phyloP scores from a whole-genome alignment of 2,113 vertebrate genomes.

The Campylorhamphus procurvoides region DNA sequence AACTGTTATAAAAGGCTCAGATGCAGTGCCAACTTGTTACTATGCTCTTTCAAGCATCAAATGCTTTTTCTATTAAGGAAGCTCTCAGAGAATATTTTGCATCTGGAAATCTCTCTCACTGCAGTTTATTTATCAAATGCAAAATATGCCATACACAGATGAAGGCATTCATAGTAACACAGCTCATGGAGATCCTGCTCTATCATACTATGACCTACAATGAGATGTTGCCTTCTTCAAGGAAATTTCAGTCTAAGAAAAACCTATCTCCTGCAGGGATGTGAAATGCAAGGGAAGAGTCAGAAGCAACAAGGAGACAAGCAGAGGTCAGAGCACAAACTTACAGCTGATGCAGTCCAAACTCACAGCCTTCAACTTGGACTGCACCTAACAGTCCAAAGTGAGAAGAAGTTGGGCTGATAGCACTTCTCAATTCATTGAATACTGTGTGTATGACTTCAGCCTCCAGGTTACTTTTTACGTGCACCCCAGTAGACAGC shows the following conservation, averaged over 20 bases:
- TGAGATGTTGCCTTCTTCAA: neutral
- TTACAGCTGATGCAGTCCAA: neutral
- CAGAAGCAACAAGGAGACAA: neutral
- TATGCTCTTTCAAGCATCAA: constrained; percentile 34
- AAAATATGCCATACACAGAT: neutral
- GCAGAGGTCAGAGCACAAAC: neutral
- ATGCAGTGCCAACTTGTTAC: constrained; percentile 54
- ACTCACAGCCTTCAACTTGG: neutral
- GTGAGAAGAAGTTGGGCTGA: neutral
- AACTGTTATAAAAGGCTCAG: constrained; percentile 61
- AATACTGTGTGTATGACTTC: neutral
- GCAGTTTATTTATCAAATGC: neutral
- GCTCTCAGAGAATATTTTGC: neutral
- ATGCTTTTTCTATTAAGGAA: constrained; percentile 45
- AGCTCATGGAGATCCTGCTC: neutral
- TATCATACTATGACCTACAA: neutral
- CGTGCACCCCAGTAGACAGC: neutral
- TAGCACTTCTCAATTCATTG: neutral
- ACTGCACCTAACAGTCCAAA: neutral
- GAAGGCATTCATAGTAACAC: neutral
- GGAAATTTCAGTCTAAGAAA: neutral
- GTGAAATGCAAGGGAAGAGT: neutral
- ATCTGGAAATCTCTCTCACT: neutral
- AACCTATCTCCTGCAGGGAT: neutral
- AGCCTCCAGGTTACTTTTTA: neutral